Evolutionary conservation across 2,113 vertebrate species (phyloP).

Genomic region (Cygnus buccinator): DNA sequence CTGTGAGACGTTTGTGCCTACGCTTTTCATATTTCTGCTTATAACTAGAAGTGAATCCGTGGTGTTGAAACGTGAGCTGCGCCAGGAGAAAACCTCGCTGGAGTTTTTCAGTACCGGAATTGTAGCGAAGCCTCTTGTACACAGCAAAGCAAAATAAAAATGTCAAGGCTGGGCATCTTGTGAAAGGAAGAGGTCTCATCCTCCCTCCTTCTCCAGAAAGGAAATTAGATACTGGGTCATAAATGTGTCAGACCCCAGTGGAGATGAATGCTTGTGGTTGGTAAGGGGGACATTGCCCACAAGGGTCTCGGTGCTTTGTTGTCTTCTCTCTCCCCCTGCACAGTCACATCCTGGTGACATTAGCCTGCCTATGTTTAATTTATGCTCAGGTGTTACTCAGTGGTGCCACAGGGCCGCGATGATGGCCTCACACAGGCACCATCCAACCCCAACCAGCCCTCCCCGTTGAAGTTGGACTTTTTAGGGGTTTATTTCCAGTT

Average conservation of each 20-base stretch:
- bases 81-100: neutral
- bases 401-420: too few relatives aligned
- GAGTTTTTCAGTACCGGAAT: neutral
- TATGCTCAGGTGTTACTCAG: too few relatives aligned
- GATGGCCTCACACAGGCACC: neutral
- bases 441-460: accelerated
- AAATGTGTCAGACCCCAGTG: too few relatives aligned
- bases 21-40: neutral
- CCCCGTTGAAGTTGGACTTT: accelerated
- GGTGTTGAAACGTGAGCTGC: neutral
- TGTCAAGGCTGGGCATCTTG: neutral
- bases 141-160: neutral
- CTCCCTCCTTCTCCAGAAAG: neutral
- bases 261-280: neutral
- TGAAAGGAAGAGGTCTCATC: neutral
- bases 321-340: neutral
- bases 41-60: accelerated
- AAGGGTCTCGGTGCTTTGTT: neutral
- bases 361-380: neutral
- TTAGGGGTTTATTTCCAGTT: neutral
- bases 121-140: neutral
- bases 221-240: neutral
- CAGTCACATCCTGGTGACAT: neutral
- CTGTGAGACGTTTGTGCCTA: neutral
- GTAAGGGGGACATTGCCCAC: neutral